Base-by-base conservation (phyloP, 2,888 invertebrate genomes). In the Eremobia ochroleuca region DNA sequence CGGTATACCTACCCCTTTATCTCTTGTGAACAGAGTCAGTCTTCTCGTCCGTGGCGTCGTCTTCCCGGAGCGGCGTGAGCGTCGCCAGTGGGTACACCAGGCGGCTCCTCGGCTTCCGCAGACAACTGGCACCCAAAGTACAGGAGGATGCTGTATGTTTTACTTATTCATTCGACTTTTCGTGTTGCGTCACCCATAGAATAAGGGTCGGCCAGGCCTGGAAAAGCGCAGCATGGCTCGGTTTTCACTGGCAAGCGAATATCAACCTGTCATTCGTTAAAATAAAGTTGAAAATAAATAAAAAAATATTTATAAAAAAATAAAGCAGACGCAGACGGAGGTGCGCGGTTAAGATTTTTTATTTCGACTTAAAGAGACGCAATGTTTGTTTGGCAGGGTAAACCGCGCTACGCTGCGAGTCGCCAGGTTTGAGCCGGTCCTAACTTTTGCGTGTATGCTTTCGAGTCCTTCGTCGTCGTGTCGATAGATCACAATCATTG, bases 31-130 rank as follows among this genome's bases (percentile, higher is more conserved):
- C 90, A 94, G 96, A 93, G 21, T 93, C 94, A 0, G 90, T 96
- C 73, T 95, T 96, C 82, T 94, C 96, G 13, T 87, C 91, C 15
- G 94, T 95, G 0, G 75, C 91, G 34, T 92, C 92, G 80, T 94
- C 96, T 0, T 79, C 81, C 13, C 81, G 83, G 40, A 95, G 95
- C 87, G 96, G 95, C 40, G 91, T 94, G 77, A 96, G 96, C 86
- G 31, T 93, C 52, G 93, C 94, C 43, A 95, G 94, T 86, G 96
- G 95, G 0, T 95, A 91, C 91, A 95, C 94, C 4, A 92, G 89
- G 78, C 94, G 95, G 0, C 92, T 96, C 55, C 82, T 93, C 25
- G 91, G 89, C 64, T 95, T 97, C 91, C 93, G 96, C 25, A 89
- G 87, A 69, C 87, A 86, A 0, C 92, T 97, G 55, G 96, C 94